phyloP scores from a whole-genome alignment of 2,797 vertebrate genomes.

The Catharus ustulatus region DNA sequence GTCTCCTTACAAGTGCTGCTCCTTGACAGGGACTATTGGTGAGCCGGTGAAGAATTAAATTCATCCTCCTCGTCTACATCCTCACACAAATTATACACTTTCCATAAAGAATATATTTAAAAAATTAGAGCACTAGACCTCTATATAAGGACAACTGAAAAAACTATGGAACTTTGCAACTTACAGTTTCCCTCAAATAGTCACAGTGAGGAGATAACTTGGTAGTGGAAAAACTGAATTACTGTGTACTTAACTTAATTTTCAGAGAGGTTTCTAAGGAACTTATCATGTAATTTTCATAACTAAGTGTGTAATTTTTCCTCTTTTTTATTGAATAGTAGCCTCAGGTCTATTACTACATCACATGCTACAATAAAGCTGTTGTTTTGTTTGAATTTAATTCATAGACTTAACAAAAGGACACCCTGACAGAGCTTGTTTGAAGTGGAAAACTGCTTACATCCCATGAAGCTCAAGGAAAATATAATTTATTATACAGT shows the following conservation, averaged over 20 bases:
- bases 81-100: background rate
- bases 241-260: constrained; percentile 35
- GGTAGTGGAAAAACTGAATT: constrained; percentile 53
- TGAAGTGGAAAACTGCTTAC: constrained; percentile 53
- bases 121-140: background rate
- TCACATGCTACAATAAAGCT: constrained; percentile 24
- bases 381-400: constrained; percentile 49
- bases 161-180: background rate
- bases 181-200: background rate
- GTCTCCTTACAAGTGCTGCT: background rate
- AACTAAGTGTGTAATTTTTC: constrained; percentile 56
- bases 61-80: background rate
- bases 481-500: constrained; percentile 22
- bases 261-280: constrained; percentile 40
- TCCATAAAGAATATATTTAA: background rate
- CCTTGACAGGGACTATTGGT: background rate
- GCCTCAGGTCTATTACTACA: constrained; percentile 22
- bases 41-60: background rate
- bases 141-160: background rate
- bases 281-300: constrained; percentile 53
- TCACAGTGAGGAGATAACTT: background rate
- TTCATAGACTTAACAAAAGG: constrained; percentile 44
- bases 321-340: constrained; percentile 46
- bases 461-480: constrained; percentile 14
- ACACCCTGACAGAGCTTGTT: constrained; percentile 22